Percentiles rank a stretch among this genome's conserved stretches.
Evolutionary conservation across 2,888 invertebrate genomes (phyloP).

Genomic region (Eupeodes luniger): DNA sequence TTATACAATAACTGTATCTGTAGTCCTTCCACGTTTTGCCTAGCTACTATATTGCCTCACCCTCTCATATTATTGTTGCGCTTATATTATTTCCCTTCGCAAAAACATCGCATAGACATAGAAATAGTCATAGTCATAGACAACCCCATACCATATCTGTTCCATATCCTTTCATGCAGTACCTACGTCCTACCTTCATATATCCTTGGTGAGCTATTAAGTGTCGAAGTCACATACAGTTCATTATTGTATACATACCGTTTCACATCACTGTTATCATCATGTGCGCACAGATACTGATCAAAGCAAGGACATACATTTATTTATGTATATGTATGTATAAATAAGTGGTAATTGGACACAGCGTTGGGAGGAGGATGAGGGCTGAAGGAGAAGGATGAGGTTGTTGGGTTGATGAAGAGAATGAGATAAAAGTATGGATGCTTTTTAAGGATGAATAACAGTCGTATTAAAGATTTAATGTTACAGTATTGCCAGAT

Average conservation of each 20-base stretch:
- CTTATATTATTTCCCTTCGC: slow-evolving; percentile 35
- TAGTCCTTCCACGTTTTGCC: slow-evolving; percentile 23
- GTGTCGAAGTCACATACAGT: slow-evolving; percentile 59
- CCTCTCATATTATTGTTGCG: slow-evolving; percentile 57
- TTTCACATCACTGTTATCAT: slow-evolving; percentile 49
- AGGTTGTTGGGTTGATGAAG: slow-evolving; percentile 3
- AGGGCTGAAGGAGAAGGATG: background rate
- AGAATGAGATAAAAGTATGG: slow-evolving; percentile 62
- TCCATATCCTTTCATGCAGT: background rate
- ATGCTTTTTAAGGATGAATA: slow-evolving; percentile 64
- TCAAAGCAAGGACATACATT: slow-evolving; percentile 65
- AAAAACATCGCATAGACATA: background rate
- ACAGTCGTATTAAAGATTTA: slow-evolving; percentile 61
- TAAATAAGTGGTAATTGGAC: slow-evolving; percentile 4
- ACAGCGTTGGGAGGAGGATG: background rate
- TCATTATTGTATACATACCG: slow-evolving; percentile 57
- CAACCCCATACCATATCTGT: slow-evolving; percentile 18
- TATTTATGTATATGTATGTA: slow-evolving; percentile 1
- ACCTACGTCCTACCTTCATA: slow-evolving; percentile 10
- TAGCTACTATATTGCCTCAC: slow-evolving; percentile 1
- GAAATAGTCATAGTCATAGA: slow-evolving; percentile 3
- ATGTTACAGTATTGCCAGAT: slow-evolving; percentile 50
- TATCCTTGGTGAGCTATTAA: slow-evolving; percentile 70
- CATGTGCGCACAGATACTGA: slow-evolving; percentile 61
- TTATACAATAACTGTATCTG: slow-evolving; percentile 31